Conservation (phyloP, 2,797 vertebrate species). For the Falco berigora region DNA sequence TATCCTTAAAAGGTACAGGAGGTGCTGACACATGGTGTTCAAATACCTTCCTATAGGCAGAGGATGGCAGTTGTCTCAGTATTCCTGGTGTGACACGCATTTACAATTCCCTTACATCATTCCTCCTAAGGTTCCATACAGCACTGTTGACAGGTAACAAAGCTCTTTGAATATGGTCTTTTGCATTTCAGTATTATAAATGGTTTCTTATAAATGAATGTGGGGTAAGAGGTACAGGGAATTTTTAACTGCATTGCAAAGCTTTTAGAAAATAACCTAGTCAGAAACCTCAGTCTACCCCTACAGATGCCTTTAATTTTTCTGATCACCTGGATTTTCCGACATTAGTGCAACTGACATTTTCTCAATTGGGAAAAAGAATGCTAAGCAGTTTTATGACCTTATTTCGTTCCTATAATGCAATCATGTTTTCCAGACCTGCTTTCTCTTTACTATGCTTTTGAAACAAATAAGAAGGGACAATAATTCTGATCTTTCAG, state of each 20-base stretch:
- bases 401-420: neutral
- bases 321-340: neutral
- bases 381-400: neutral
- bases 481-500: neutral
- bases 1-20: neutral
- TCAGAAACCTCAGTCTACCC: neutral
- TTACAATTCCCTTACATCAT: slow-evolving; percentile 48
- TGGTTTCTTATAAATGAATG: neutral
- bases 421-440: neutral
- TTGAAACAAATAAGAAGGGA: neutral
- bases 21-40: slow-evolving; percentile 36
- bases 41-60: neutral
- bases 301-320: neutral
- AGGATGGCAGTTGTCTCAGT: neutral
- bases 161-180: neutral
- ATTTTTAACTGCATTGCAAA: neutral
- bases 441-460: neutral
- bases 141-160: neutral
- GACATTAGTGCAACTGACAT: neutral
- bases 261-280: neutral
- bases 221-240: neutral
- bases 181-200: neutral
- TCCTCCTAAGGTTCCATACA: neutral
- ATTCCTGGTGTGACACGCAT: neutral
- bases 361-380: neutral